A percentile compares a stretch with the other conserved stretches of the same genome.
Conservation (phyloP, 2,888 invertebrate genomes). For the Dryobotodes eremita region DNA sequence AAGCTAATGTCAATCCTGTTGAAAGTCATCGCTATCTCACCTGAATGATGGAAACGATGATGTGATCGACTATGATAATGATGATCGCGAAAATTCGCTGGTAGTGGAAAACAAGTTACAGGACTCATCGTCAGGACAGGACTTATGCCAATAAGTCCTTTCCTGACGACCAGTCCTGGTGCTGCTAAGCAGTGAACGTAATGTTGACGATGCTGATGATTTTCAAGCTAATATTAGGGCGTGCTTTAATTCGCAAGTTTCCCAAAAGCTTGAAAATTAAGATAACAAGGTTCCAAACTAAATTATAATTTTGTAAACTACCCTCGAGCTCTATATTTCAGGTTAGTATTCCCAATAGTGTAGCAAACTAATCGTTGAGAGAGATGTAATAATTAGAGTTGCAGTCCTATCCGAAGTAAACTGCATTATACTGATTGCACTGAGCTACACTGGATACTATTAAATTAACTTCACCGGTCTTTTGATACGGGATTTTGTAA, state of each 20-base stretch:
- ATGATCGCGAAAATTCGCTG: not conserved
- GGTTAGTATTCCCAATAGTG: constrained; percentile 14
- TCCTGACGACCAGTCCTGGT: no score
- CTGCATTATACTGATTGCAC: constrained; percentile 47
- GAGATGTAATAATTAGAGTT: constrained; percentile 30
- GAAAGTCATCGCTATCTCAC: not conserved
- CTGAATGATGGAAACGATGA: not conserved
- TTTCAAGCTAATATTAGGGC: not conserved
- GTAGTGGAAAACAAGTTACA: not conserved
- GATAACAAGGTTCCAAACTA: not conserved
- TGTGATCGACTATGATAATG: no score
- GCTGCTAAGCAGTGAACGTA: not conserved
- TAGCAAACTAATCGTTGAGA: constrained; percentile 15
- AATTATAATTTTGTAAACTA: constrained; percentile 26
- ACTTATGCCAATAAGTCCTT: no score
- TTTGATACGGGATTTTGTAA: not conserved
- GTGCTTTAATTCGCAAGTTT: not conserved
- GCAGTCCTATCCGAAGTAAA: constrained; percentile 21
- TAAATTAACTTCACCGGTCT: constrained; percentile 22
- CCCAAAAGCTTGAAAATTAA: not conserved
- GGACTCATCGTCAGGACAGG: not conserved
- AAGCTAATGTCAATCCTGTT: not conserved
- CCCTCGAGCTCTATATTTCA: constrained; percentile 5
- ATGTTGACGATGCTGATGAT: not conserved
- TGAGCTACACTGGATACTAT: constrained; percentile 7